These are phyloP conservation scores for Platorchestia sp. DNA, from an alignment of 1,140 invertebrate species.

Conservation along the genomic window DNA sequence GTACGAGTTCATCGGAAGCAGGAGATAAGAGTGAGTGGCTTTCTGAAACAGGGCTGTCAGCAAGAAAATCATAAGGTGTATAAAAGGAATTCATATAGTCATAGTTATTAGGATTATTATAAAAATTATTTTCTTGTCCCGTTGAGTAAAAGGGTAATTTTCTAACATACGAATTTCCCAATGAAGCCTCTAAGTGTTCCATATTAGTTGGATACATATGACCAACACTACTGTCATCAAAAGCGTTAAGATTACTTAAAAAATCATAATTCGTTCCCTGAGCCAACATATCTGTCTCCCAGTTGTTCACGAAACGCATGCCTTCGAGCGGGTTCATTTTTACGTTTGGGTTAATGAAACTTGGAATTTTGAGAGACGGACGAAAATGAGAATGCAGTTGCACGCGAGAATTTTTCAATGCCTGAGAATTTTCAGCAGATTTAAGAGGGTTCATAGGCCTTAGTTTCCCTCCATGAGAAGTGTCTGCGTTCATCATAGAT, in stretches of 20 bases:
- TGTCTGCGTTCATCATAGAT: constrained; percentile 4
- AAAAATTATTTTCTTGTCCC: constrained; percentile 1
- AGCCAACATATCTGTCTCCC: background rate
- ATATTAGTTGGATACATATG: background rate
- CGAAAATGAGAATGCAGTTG: background rate
- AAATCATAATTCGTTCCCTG: background rate
- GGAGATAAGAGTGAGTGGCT: background rate
- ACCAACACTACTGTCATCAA: background rate
- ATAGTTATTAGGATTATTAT: constrained; percentile 14
- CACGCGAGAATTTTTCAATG: background rate
- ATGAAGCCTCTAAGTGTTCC: background rate
- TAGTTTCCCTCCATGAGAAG: background rate
- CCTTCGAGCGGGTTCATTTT: background rate
- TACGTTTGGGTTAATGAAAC: background rate
- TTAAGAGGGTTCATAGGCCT: background rate
- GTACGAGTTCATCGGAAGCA: background rate
- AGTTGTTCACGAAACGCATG: background rate
- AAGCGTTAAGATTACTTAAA: background rate
- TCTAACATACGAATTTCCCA: background rate
- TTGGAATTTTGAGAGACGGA: background rate
- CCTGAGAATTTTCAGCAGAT: background rate
- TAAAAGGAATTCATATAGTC: constrained; percentile 10
- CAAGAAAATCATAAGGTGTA: background rate
- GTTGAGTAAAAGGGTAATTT: background rate
- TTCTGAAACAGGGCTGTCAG: background rate